Percentiles rank a stretch among this genome's conserved stretches.
phyloP scores from a whole-genome alignment of 2,888 invertebrate genomes.

The Maniola hyperantus region DNA sequence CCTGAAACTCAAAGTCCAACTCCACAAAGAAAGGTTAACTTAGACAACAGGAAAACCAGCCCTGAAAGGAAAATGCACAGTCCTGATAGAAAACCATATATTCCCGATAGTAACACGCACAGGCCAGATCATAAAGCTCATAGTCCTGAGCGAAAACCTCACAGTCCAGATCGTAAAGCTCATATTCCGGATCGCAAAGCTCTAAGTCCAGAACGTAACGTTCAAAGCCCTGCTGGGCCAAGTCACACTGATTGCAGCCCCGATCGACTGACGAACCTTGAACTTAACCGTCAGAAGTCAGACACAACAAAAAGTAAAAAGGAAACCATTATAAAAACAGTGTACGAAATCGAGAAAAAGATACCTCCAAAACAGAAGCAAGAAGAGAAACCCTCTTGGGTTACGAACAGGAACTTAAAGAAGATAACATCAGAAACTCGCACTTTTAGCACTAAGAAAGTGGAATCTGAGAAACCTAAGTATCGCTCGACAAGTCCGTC shows the following conservation, averaged over 20 bases:
- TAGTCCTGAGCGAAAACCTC: constrained; percentile 29
- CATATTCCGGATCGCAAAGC: constrained; percentile 31
- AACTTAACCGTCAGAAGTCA: constrained; percentile 53
- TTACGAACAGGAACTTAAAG: constrained; percentile 82
- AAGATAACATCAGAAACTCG: constrained; percentile 74
- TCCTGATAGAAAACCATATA: constrained; percentile 36
- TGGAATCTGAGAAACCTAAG: constrained; percentile 68
- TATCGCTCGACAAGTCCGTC: constrained; percentile 68
- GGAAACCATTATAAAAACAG: constrained; percentile 63
- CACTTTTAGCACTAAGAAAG: constrained; percentile 64
- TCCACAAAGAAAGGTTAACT: constrained; percentile 40
- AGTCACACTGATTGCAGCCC: constrained; percentile 36
- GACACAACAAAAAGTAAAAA: constrained; percentile 51
- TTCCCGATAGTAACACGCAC: constrained; percentile 47
- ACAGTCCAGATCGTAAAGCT: constrained; percentile 32
- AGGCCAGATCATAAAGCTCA: constrained; percentile 44
- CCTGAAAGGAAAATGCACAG: constrained; percentile 9
- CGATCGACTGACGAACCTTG: constrained; percentile 62
- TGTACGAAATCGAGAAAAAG: constrained; percentile 61
- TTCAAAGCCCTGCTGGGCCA: constrained; percentile 24
- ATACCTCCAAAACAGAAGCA: constrained; percentile 58
- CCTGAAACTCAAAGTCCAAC: constrained; percentile 44
- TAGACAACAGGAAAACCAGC: constrained; percentile 50
- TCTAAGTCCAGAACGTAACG: constrained; percentile 32
- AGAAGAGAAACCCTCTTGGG: constrained; percentile 85